phyloP scores from a whole-genome alignment of 2,888 invertebrate species.

The Hypsopygia costalis region DNA sequence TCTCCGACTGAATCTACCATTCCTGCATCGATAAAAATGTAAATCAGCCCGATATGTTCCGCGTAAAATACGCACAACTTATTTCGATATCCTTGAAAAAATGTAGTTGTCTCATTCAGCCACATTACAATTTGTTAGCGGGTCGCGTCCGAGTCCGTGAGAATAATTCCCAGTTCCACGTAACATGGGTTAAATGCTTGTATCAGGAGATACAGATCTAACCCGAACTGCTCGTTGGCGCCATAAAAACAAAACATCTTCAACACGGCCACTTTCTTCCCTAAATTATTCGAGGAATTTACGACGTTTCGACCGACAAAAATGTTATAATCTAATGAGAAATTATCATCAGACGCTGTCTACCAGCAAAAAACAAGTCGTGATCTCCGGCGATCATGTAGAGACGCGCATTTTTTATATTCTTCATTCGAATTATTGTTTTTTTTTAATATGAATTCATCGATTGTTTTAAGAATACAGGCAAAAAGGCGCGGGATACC shows the following conservation, averaged over 20 bases:
- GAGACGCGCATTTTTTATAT: conserved; percentile 61
- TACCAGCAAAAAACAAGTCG: conserved; percentile 66
- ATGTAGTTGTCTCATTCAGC: conserved; percentile 44
- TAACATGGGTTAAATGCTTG: conserved; percentile 79
- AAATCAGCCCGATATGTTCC: neutral
- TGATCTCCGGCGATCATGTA: conserved; percentile 38
- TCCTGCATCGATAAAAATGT: neutral
- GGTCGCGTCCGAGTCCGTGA: conserved; percentile 58
- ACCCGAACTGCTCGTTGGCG: conserved; percentile 74
- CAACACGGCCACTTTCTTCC: conserved; percentile 76
- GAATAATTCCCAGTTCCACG: conserved; percentile 71
- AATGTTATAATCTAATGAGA: conserved; percentile 79
- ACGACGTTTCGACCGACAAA: conserved; percentile 74
- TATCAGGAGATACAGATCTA: conserved; percentile 76
- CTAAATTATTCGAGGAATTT: conserved; percentile 79
- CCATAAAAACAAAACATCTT: conserved; percentile 79
- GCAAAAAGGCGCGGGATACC: conserved; percentile 60
- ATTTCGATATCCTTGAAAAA: conserved; percentile 25
- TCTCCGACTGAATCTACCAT: neutral
- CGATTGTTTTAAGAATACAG: conserved; percentile 68
- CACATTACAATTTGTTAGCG: conserved; percentile 69
- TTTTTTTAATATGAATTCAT: conserved; percentile 49
- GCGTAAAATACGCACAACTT: conserved; percentile 9
- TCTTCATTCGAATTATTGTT: conserved; percentile 63
- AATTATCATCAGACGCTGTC: conserved; percentile 74